A percentile compares a stretch with the other conserved stretches of the same genome.
These are phyloP conservation scores for Alligator mississippiensis DNA, from an alignment of 2,113 vertebrate genomes.

Conservation along the genomic window DNA sequence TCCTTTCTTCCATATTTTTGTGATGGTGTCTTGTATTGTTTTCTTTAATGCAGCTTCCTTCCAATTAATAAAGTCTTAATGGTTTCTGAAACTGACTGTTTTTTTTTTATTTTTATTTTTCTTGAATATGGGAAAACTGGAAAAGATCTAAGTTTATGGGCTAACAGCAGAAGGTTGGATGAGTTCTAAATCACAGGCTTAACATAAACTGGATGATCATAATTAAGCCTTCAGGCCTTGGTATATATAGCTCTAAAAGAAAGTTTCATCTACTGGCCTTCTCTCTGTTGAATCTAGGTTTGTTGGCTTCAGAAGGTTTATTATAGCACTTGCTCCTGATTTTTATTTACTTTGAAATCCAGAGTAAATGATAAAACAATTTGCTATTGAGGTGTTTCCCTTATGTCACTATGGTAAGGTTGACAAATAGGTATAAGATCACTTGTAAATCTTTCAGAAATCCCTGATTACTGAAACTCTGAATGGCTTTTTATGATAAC, in stretches of 20 bases:
- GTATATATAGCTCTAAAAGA: neutral
- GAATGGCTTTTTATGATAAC: neutral
- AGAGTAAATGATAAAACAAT: neutral
- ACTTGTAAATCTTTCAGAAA: constrained; percentile 48
- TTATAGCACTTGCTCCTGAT: neutral
- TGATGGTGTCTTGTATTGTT: neutral
- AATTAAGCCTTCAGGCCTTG: neutral
- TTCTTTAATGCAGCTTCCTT: neutral
- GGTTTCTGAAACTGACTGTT: neutral
- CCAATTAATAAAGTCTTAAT: neutral
- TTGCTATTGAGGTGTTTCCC: neutral
- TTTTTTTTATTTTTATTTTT: neutral
- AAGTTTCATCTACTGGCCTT: neutral
- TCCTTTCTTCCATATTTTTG: neutral
- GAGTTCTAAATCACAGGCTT: neutral
- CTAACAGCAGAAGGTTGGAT: neutral
- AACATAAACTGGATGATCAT: neutral
- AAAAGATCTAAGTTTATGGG: neutral
- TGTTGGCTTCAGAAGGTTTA: neutral
- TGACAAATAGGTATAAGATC: constrained; percentile 36
- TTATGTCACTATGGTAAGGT: constrained; percentile 10
- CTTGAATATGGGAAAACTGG: neutral
- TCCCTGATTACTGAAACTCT: constrained; percentile 46
- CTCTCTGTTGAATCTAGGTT: neutral
- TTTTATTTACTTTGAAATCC: neutral